Conservation (phyloP, 2,888 invertebrate species). For the Habrosyne pyritoides region DNA sequence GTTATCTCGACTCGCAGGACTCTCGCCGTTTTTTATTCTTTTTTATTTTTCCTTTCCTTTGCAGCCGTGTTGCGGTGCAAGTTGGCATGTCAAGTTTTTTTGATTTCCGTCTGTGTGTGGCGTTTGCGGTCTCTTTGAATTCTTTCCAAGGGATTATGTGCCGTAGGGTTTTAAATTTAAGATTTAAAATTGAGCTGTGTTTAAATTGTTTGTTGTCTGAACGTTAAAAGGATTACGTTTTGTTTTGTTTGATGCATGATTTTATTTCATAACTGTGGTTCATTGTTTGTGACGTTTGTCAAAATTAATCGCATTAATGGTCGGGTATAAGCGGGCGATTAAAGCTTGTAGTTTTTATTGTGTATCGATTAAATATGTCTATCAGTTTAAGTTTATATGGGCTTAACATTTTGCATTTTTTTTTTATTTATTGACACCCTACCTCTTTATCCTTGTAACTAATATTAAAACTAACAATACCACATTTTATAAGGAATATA, state of each 20-base stretch:
- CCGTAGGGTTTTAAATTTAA: not conserved
- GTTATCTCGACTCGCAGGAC: conserved; percentile 47
- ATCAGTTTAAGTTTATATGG: not conserved
- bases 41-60: conserved; percentile 39
- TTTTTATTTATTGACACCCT: too few species aligned
- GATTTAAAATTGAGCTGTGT: not conserved
- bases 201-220: not conserved
- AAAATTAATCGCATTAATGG: not conserved
- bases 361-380: not conserved
- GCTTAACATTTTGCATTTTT: too few species aligned
- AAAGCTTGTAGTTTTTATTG: not conserved
- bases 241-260: not conserved
- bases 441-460: too few species aligned
- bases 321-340: too few species aligned
- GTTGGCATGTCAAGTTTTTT: conserved; percentile 8
- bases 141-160: not conserved
- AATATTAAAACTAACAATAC: too few species aligned
- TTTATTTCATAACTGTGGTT: not conserved
- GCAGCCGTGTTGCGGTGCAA: conserved; percentile 34
- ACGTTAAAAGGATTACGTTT: not conserved
- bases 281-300: conserved; percentile 1
- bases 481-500: too few species aligned
- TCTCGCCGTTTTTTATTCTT: conserved; percentile 29
- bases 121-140: conserved; percentile 12
- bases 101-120: conserved; percentile 12